Conservation (phyloP, 2,113 vertebrate species). For the Hymenochirus boettgeri region DNA sequence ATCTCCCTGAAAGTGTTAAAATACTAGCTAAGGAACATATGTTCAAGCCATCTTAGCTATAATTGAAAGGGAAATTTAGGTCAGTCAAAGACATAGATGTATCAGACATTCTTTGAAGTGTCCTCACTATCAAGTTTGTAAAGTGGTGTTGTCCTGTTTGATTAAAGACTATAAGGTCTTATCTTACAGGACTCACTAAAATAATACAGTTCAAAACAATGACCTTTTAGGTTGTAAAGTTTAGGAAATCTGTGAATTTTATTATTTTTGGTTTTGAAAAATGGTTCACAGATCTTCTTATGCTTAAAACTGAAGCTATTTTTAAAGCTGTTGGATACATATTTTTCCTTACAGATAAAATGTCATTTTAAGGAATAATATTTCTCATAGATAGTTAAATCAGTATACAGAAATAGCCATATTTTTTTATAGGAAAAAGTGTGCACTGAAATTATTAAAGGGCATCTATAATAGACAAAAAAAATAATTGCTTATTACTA, state of each 20-base stretch:
- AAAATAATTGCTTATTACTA: too few species aligned
- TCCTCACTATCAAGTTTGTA: not conserved
- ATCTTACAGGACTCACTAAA: slow-evolving; percentile 1
- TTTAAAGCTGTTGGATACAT: not conserved
- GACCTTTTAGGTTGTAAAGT: slow-evolving; percentile 1
- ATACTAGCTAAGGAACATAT: not conserved
- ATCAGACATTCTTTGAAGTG: not conserved
- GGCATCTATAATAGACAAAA: too few species aligned
- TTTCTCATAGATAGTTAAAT: slow-evolving; percentile 19
- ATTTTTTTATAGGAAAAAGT: not conserved
- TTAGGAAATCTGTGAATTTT: not conserved
- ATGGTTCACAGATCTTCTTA: slow-evolving; percentile 7
- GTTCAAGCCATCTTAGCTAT: not conserved
- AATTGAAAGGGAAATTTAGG: not conserved
- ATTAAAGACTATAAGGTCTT: slow-evolving; percentile 7
- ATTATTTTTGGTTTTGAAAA: slow-evolving; percentile 12
- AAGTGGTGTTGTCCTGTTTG: slow-evolving; percentile 3
- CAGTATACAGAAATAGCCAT: not conserved
- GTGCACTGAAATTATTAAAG: slow-evolving; percentile 13
- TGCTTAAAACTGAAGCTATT: too few species aligned
- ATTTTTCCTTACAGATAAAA: not conserved
- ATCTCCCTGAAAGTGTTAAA: not conserved
- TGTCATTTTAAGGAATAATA: not conserved
- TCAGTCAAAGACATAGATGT: not conserved
- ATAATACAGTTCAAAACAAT: slow-evolving; percentile 12